Percentiles rank a stretch among this genome's conserved stretches.
Evolutionary conservation across 2,113 vertebrate species (phyloP).

Genomic region (Globicephala melas): DNA sequence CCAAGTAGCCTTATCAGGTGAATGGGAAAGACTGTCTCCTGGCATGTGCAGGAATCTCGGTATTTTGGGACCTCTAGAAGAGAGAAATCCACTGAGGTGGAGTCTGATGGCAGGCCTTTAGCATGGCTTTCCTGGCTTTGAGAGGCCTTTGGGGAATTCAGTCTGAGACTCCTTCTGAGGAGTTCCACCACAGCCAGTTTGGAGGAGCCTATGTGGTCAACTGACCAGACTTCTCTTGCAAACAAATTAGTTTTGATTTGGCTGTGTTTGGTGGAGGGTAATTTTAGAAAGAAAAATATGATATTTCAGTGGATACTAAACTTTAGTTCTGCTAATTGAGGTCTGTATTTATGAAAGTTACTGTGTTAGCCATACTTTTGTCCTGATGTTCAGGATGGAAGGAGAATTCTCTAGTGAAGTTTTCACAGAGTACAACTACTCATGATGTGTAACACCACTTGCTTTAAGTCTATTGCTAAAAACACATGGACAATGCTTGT

Average conservation of each 20-base stretch:
- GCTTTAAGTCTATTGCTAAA: neutral
- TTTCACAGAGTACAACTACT: neutral
- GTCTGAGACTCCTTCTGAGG: neutral
- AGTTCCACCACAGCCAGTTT: neutral
- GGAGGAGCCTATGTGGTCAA: neutral
- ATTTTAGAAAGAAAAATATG: neutral
- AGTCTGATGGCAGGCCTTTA: neutral
- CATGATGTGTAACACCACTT: neutral
- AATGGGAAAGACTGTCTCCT: neutral
- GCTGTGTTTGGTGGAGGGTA: neutral
- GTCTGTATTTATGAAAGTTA: neutral
- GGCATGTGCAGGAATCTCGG: neutral
- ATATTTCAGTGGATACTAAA: neutral
- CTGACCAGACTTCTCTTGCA: neutral
- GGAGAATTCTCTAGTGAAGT: neutral
- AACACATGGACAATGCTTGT: neutral
- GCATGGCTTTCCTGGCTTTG: neutral
- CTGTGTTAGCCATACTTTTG: neutral
- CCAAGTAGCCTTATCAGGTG: neutral
- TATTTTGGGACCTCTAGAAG: neutral
- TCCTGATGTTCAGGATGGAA: neutral
- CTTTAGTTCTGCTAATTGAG: neutral
- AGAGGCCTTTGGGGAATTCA: neutral
- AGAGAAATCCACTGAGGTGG: neutral
- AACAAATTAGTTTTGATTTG: neutral